A percentile compares a stretch with the other conserved stretches of the same genome.
Evolutionary conservation across 2,888 invertebrate species (phyloP).

Genomic region (Drosophila birchii): DNA sequence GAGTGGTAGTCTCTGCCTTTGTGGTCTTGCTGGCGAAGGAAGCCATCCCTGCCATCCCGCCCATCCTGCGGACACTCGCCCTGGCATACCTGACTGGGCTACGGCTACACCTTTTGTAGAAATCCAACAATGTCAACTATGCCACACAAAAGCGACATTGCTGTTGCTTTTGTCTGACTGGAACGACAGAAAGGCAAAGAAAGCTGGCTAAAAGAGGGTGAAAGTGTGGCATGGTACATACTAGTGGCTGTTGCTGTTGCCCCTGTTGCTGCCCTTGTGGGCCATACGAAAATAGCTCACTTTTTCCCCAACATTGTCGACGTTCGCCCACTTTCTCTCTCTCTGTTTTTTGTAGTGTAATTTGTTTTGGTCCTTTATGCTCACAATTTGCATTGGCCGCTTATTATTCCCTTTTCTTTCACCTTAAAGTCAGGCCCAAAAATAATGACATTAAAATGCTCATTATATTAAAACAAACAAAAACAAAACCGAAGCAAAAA

Average conservation of each 20-base stretch:
- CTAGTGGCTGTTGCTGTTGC: constrained; percentile 16
- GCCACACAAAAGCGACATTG: constrained; percentile 77
- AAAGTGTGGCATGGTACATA: constrained; percentile 20
- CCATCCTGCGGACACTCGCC: constrained; percentile 5
- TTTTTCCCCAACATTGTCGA: constrained; percentile 56
- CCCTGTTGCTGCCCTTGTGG: constrained; percentile 39
- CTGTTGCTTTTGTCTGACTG: constrained; percentile 75
- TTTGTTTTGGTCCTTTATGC: constrained; percentile 62
- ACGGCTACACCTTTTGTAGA: constrained; percentile 72
- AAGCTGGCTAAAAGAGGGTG: constrained; percentile 3
- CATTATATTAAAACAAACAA: constrained; percentile 63
- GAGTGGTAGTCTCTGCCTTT: constrained; percentile 42
- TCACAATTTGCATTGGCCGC: constrained; percentile 74
- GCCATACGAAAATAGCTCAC: constrained; percentile 71
- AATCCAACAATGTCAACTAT: constrained; percentile 79
- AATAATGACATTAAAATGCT: constrained; percentile 77
- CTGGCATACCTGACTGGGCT: constrained; percentile 42
- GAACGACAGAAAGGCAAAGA: constrained; percentile 32
- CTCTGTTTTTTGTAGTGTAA: constrained; percentile 18
- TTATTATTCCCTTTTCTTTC: constrained; percentile 17
- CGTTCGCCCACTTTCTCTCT: constrained; percentile 15
- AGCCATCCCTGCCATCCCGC: not conserved
- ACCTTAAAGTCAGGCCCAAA: constrained; percentile 23
- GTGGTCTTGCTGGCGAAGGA: constrained; percentile 39
- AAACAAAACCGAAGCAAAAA: not conserved